Conservation (phyloP, 92 coral and sea anemone species). For the Epizoanthus fatuus region DNA sequence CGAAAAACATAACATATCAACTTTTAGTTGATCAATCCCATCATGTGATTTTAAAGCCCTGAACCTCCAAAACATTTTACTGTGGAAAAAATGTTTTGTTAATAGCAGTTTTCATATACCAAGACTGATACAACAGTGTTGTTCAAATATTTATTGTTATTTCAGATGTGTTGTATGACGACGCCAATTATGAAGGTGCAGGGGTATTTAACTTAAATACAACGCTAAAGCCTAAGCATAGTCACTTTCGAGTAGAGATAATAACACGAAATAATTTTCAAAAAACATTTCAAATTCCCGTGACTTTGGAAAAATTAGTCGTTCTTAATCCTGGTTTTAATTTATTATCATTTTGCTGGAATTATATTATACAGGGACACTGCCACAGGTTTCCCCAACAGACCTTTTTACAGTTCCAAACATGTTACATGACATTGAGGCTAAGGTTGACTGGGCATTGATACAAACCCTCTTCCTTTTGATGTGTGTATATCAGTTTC, state of each 20-base stretch:
- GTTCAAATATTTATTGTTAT: neutral
- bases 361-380: neutral
- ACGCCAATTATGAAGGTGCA: conserved; percentile 40
- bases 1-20: too few relatives aligned
- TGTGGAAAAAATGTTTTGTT: neutral
- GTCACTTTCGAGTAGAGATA: too few relatives aligned
- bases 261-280: too few relatives aligned
- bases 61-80: neutral
- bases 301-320: too few relatives aligned
- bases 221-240: neutral
- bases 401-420: neutral
- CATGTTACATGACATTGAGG: neutral
- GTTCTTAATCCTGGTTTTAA: neutral
- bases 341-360: neutral
- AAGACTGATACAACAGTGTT: neutral
- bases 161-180: conserved; percentile 78
- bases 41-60: neutral
- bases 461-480: too few relatives aligned
- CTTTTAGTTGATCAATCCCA: too few relatives aligned
- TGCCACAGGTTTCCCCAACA: neutral
- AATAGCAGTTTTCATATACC: neutral
- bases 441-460: too few relatives aligned
- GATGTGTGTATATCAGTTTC: too few relatives aligned
- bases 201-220: conserved; percentile 13
- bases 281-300: too few relatives aligned